Evolutionary conservation across 2,797 vertebrate genomes (phyloP).

Genomic region (Poliocrania exsul): DNA sequence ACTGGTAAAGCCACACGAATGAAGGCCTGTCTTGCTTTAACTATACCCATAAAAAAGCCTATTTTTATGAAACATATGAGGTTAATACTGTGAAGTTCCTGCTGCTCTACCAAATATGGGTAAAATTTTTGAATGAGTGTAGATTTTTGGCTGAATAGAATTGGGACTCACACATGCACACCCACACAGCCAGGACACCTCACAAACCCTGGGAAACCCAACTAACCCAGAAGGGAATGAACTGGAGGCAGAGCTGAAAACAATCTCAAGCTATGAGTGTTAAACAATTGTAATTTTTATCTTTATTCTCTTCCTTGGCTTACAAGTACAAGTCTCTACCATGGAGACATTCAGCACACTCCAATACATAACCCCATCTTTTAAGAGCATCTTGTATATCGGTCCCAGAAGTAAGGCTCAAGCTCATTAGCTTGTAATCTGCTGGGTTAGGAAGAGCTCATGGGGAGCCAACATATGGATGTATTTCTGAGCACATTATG

Average conservation of each 20-base stretch:
- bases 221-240: not conserved
- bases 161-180: not conserved
- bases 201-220: not conserved
- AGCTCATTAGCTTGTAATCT: slow-evolving; percentile 3
- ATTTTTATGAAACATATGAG: not conserved
- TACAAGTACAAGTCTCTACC: not conserved
- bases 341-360: not conserved
- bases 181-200: not conserved
- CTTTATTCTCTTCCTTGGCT: not conserved
- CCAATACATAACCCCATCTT: not conserved
- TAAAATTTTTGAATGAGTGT: not conserved
- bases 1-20: not conserved
- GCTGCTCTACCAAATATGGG: not conserved
- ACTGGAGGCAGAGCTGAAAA: not conserved
- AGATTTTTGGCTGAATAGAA: not conserved
- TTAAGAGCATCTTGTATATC: slow-evolving; percentile 3
- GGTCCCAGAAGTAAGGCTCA: not conserved
- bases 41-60: not conserved
- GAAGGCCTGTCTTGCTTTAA: not conserved
- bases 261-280: not conserved
- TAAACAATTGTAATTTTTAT: not conserved
- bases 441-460: slow-evolving; percentile 22
- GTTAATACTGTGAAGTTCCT: not conserved
- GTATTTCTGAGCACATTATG: not conserved
- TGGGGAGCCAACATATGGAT: slow-evolving; percentile 38